These are phyloP conservation scores for Beris morrisii DNA, from an alignment of 2,888 invertebrate genomes.

Conservation along the genomic window DNA sequence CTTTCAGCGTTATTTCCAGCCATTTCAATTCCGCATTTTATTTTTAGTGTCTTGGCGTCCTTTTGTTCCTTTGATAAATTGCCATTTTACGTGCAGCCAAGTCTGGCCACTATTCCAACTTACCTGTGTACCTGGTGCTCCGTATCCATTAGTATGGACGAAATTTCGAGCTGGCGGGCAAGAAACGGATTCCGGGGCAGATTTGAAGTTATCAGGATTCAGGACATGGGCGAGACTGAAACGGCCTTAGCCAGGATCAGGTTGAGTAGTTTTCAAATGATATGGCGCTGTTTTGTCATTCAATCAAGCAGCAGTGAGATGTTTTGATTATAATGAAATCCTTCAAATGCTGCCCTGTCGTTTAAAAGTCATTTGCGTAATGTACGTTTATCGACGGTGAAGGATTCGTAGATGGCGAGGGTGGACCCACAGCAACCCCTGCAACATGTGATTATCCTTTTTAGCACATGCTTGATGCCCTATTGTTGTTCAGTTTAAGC, in stretches of 20 bases:
- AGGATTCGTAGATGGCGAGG: not conserved
- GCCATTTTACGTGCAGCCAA: slow-evolving; percentile 28
- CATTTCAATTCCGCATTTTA: not conserved
- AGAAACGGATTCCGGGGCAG: too few species aligned
- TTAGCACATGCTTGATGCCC: slow-evolving; percentile 43
- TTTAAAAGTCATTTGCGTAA: slow-evolving; percentile 20
- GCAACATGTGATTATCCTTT: slow-evolving; percentile 43
- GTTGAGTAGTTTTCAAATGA: not conserved
- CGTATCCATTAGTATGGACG: not conserved
- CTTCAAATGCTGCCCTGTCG: too few species aligned
- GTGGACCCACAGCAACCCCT: not conserved
- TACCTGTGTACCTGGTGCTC: not conserved
- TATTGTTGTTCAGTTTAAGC: slow-evolving; percentile 42
- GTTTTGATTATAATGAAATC: too few species aligned
- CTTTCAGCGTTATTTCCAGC: slow-evolving; percentile 1
- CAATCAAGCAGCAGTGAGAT: too few species aligned
- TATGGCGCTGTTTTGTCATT: not conserved
- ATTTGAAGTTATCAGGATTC: too few species aligned
- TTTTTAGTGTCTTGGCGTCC: not conserved
- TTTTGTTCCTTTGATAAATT: slow-evolving; percentile 31
- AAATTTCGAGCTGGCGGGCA: not conserved
- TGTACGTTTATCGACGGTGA: slow-evolving; percentile 3
- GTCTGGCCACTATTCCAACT: slow-evolving; percentile 2
- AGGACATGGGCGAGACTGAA: not conserved
- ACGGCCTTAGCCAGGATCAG: not conserved